A percentile compares a stretch with the other conserved stretches of the same genome.
Evolutionary conservation across 2,113 vertebrate genomes (phyloP).

Genomic region (Pitta sordida): DNA sequence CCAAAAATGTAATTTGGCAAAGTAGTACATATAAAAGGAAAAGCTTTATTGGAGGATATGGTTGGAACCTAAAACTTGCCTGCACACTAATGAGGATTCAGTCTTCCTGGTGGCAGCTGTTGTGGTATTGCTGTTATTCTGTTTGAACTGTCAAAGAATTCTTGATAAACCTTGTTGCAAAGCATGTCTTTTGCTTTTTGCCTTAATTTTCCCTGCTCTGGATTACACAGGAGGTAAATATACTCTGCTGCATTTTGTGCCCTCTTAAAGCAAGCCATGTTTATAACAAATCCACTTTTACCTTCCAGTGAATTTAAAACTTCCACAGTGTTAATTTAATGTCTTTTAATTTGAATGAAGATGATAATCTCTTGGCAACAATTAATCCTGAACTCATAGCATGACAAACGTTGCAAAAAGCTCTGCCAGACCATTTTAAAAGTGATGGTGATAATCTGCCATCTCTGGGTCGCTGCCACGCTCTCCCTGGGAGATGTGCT

Average conservation of each 20-base stretch:
- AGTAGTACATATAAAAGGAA: neutral
- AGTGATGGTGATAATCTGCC: neutral
- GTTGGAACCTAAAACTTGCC: neutral
- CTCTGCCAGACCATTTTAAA: neutral
- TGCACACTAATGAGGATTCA: neutral
- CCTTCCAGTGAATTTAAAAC: neutral
- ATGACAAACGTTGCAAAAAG: neutral
- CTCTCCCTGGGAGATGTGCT: neutral
- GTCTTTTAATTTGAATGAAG: neutral
- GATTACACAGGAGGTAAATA: neutral
- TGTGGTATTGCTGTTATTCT: neutral
- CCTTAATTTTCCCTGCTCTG: neutral
- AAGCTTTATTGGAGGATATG: neutral
- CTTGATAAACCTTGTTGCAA: neutral
- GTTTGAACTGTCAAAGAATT: neutral
- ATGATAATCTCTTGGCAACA: slow-evolving; percentile 21
- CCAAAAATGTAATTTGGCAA: neutral
- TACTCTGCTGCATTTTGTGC: neutral
- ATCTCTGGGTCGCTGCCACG: neutral
- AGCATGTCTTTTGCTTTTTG: neutral
- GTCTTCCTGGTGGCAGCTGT: neutral
- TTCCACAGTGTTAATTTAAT: neutral
- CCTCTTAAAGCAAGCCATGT: neutral
- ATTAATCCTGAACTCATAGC: neutral
- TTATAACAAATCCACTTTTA: neutral